Conservation (phyloP, 1,140 invertebrate species). For the Medauroidea extradentata region DNA sequence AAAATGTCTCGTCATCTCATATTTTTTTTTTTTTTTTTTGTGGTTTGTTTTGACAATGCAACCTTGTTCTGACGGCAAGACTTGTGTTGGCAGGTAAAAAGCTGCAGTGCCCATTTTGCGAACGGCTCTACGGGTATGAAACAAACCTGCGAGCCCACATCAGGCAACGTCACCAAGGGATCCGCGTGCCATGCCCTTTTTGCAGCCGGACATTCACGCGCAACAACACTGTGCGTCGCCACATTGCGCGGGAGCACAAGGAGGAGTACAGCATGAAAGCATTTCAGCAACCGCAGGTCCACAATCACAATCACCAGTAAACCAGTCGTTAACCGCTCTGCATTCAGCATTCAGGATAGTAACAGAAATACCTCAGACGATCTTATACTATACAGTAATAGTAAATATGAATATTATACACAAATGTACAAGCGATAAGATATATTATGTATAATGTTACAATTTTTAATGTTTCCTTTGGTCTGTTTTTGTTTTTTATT, state of each 20-base stretch:
- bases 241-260: conserved; percentile 83
- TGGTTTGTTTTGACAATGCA: too few relatives aligned
- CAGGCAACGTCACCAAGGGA: conserved; percentile 83
- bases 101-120: conserved; percentile 86
- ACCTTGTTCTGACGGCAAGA: background rate
- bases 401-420: conserved; percentile 16
- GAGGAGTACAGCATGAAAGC: conserved; percentile 63
- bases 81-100: conserved; percentile 66
- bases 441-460: background rate
- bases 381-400: conserved; percentile 15
- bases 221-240: conserved; percentile 83
- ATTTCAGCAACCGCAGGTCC: conserved; percentile 50
- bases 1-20: too few relatives aligned
- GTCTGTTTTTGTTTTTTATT: conserved; percentile 12
- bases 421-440: conserved; percentile 5
- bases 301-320: conserved; percentile 16
- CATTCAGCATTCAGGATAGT: conserved; percentile 11
- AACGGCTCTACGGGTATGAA: conserved; percentile 88
- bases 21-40: too few relatives aligned
- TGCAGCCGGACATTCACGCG: conserved; percentile 86
- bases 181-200: conserved; percentile 81
- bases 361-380: conserved; percentile 18
- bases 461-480: conserved; percentile 3
- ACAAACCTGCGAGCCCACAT: conserved; percentile 88
- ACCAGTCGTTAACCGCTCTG: background rate